These are phyloP conservation scores for Trissolcus basalis DNA, from an alignment of 1,140 invertebrate species.

Conservation along the genomic window DNA sequence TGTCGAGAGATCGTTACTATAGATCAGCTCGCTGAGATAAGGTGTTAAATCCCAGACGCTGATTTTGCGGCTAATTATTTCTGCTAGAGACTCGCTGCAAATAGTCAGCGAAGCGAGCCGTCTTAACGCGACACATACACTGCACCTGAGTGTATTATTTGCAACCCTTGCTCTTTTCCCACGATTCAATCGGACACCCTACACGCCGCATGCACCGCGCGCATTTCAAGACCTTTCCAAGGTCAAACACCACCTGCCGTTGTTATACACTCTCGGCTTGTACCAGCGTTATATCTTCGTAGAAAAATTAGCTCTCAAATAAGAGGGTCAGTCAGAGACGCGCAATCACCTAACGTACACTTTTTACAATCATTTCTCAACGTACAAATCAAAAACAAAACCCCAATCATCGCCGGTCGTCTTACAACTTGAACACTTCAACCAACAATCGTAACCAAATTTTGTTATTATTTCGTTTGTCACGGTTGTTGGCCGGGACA, in stretches of 20 bases:
- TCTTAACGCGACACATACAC: constrained; percentile 60
- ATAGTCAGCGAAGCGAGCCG: constrained; percentile 55
- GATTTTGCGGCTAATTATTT: constrained; percentile 55
- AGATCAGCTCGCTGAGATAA: constrained; percentile 47
- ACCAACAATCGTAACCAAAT: neutral
- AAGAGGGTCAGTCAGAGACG: constrained; percentile 27
- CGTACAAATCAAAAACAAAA: too few relatives aligned
- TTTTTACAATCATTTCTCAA: constrained; percentile 8
- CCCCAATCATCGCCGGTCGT: neutral
- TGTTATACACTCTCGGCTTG: constrained; percentile 8
- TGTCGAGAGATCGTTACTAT: constrained; percentile 35
- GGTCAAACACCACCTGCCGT: constrained; percentile 66
- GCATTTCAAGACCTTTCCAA: constrained; percentile 63
- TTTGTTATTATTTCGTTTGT: neutral
- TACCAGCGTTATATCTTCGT: constrained; percentile 42
- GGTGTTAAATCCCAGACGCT: constrained; percentile 53
- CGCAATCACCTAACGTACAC: constrained; percentile 30
- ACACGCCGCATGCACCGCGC: constrained; percentile 37
- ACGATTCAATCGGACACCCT: constrained; percentile 62
- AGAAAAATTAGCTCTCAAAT: constrained; percentile 47
- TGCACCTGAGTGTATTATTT: constrained; percentile 7
- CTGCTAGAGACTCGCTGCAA: constrained; percentile 48
- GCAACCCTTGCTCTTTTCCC: constrained; percentile 56
- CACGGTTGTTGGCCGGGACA: too few relatives aligned
- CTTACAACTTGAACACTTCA: neutral